Evolutionary conservation across 2,888 invertebrate genomes (phyloP).

Genomic region (Chirona hameri): DNA sequence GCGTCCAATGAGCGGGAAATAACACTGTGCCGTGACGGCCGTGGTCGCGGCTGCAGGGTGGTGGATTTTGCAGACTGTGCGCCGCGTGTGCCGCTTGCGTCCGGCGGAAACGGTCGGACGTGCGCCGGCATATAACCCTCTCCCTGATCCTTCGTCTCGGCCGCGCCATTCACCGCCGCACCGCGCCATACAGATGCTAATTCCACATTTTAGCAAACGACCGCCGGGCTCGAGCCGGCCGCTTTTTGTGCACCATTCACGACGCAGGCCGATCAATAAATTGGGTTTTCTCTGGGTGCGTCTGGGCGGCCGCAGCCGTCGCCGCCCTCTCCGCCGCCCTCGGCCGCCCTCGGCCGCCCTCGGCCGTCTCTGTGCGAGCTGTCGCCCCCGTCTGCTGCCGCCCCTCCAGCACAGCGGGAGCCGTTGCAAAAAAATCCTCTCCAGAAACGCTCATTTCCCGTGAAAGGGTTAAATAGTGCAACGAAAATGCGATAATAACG

Average conservation of each 20-base stretch:
- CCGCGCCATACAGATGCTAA: constrained; percentile 9
- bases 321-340: not conserved
- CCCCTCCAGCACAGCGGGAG: constrained; percentile 29
- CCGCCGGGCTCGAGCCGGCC: not conserved
- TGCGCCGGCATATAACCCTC: not conserved
- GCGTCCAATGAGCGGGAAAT: not conserved
- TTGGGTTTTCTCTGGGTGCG: not conserved
- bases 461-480: constrained; percentile 24
- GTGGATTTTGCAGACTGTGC: not conserved
- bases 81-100: not conserved
- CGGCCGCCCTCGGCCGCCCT: not conserved
- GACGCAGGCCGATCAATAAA: not conserved
- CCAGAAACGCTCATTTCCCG: not conserved
- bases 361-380: not conserved
- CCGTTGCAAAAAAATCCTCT: constrained; percentile 22
- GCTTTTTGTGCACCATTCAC: constrained; percentile 13
- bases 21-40: not conserved
- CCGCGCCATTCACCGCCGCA: not conserved
- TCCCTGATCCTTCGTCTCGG: not conserved
- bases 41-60: not conserved
- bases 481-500: constrained; percentile 12
- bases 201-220: constrained; percentile 23
- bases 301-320: not conserved
- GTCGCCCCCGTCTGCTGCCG: constrained; percentile 1
- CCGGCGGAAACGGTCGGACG: not conserved